Evolutionary conservation across 2,888 invertebrate species (phyloP), one percentile per base, ranked within the genome.

Genomic region (Temnothorax rugatulus): DNA sequence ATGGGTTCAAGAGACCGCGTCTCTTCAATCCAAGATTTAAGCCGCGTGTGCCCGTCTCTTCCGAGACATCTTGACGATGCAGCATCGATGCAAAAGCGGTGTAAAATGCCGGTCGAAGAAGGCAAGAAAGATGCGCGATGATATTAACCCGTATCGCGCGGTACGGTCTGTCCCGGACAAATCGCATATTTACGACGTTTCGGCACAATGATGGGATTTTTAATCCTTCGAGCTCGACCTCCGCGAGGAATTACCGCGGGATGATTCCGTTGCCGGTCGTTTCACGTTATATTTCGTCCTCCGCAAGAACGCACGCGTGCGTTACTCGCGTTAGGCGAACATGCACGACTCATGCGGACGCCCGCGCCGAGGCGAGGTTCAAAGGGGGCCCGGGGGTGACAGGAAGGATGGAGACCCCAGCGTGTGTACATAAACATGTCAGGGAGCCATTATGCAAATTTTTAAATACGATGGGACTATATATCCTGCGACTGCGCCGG

Each of bases 401-500:
- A 63, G 50, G 77, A 50, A 69, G 79, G 76, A 82, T 79, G 79
- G 85, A 84, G 76, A 69, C 73, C 66, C 74, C 79, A 79, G 86
- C 83, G 90, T 92, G 92, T 93, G 93, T 93, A 92, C 94, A 94
- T 94, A 94, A 94, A 94, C 94, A 94, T 94, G 94, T 93, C 94
- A 92, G 91, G 90, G 87, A 91, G 90, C 93, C 93, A 94, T 94
- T 94, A 94, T 94, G 94, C 93, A 94, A 93, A 94, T 94, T 94
- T 94, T 94, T 94, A 93, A 94, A 94, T 93, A 93, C 93, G 93
- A 92, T 92, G 92, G 90, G 92, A 91, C 93, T 91, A 93, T 93
- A 93, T 92, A 94, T 93, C 92, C 92, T 88, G 69, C 84, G 74
- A 44, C 79, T 59, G 38, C 79, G 87, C 87, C 90, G 88, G 92